phyloP scores from a whole-genome alignment of 2,797 vertebrate genomes.

The Rachycentron canadum region DNA sequence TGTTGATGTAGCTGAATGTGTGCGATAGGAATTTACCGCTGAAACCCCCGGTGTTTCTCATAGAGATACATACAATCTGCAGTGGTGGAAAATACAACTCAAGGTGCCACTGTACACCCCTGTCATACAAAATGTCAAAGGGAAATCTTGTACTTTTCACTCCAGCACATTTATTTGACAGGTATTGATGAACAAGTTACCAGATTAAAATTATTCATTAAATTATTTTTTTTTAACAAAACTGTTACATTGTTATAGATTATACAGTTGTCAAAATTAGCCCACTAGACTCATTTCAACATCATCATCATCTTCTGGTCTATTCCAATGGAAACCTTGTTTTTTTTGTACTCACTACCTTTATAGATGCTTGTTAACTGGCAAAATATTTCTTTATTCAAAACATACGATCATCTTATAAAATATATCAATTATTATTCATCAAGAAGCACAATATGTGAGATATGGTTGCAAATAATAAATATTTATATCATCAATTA shows the following conservation, averaged over 20 bases:
- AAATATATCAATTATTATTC: too few relatives aligned
- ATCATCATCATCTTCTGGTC: not conserved
- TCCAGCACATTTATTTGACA: not conserved
- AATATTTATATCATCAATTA: not conserved
- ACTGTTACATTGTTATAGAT: too few relatives aligned
- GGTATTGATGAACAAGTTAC: not conserved
- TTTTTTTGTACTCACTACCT: not conserved
- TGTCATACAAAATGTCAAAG: not conserved
- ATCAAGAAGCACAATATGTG: not conserved
- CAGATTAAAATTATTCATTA: not conserved
- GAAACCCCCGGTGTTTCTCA: not conserved
- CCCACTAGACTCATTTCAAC: too few relatives aligned
- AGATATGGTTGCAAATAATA: not conserved
- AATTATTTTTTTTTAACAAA: too few relatives aligned
- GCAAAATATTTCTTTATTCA: not conserved
- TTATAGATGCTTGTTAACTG: not conserved
- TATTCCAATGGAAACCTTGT: not conserved
- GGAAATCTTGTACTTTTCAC: not conserved
- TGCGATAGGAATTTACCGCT: slow-evolving; percentile 8
- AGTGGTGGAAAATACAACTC: not conserved
- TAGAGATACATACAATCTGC: not conserved
- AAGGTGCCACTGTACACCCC: not conserved
- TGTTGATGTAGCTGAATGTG: slow-evolving; percentile 19
- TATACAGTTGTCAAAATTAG: not conserved
- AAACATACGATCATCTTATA: too few relatives aligned